These are phyloP conservation scores for Pogonomyrmex barbatus DNA, from an alignment of 1,140 invertebrate species.

Conservation along the genomic window DNA sequence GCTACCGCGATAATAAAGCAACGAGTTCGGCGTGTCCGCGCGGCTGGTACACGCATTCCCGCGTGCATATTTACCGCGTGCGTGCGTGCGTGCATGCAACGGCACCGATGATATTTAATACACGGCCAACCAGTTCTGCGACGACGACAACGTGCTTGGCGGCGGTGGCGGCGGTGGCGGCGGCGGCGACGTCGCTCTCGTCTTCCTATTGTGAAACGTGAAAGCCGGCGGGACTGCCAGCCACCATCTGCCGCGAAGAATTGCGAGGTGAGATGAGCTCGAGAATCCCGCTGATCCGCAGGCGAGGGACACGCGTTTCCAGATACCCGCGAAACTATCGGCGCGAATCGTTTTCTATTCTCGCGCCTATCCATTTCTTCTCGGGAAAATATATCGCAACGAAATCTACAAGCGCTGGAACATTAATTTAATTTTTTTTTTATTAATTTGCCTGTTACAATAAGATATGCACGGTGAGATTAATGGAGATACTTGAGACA, in stretches of 20 bases:
- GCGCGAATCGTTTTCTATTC: neutral
- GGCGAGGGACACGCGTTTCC: neutral
- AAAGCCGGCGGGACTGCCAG: constrained; percentile 41
- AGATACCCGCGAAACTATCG: neutral
- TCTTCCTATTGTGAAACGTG: constrained; percentile 57
- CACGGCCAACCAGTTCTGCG: constrained; percentile 33
- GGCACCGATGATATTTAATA: constrained; percentile 51
- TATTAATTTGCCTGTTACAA: neutral
- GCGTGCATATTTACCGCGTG: constrained; percentile 18
- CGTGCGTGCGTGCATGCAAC: neutral
- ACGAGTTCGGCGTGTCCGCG: constrained; percentile 13
- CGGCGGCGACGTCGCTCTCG: constrained; percentile 3
- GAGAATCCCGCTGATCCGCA: neutral
- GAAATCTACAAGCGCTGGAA: neutral
- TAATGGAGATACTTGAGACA: neutral
- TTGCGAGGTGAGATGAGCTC: constrained; percentile 8
- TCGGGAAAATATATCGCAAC: neutral
- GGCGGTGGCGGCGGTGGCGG: neutral
- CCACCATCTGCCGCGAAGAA: constrained; percentile 39
- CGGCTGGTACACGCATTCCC: constrained; percentile 14
- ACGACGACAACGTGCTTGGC: neutral
- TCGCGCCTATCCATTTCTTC: neutral
- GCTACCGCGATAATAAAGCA: constrained; percentile 38
- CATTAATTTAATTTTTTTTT: neutral
- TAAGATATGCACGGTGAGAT: neutral